Base-by-base conservation (phyloP, 2,113 vertebrate species). In the Psilopsiagon aurifrons region DNA sequence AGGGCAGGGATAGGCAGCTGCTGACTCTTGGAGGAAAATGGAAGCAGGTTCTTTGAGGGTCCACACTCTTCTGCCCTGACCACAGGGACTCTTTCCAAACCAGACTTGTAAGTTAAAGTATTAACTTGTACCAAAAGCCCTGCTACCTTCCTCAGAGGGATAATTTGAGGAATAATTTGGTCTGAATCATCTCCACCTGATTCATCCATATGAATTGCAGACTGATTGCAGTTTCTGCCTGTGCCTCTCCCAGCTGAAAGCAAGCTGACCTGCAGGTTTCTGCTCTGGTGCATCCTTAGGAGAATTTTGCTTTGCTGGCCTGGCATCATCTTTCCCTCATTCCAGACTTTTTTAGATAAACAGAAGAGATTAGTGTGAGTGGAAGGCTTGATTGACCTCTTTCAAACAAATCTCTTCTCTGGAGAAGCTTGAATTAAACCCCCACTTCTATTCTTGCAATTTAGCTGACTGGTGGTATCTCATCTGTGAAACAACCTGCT, bases 161-260 rank as follows among this genome's bases (percentile, higher is more conserved):
- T 75, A 39, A 88, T 92, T 75, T 3, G 3, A 71, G 83, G 83
- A 71, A 17, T 78, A 76, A 57, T 82, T 76, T 0, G 0, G 15
- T 59, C 51, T 95, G 86, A 95, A 78, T 96, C 79, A 80, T 92
- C 37, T 79, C 49, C 84, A 82, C 0, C 12, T 85, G 86, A 75
- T 94, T 68, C 43, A 64, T 47, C 55, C 11, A 0, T 84, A 37
- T 95, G 86, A 96, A 96, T 71, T 68, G 86, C 90, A 92, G 83
- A 33, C 86, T 94, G 80, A 90, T 93, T 94, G 90, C 92, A 78
- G 9, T 94, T 89, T 92, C 90, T 95, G 95, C 71, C 27, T 77
- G 35, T 68, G 82, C 37, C 92, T 86, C 74, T 75, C 60, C 49
- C 41, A 73, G 79, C 83, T 89, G 74, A 96, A 83, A 71, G 88